phyloP scores from a whole-genome alignment of 2,113 vertebrate genomes.

The Varanus salvator region DNA sequence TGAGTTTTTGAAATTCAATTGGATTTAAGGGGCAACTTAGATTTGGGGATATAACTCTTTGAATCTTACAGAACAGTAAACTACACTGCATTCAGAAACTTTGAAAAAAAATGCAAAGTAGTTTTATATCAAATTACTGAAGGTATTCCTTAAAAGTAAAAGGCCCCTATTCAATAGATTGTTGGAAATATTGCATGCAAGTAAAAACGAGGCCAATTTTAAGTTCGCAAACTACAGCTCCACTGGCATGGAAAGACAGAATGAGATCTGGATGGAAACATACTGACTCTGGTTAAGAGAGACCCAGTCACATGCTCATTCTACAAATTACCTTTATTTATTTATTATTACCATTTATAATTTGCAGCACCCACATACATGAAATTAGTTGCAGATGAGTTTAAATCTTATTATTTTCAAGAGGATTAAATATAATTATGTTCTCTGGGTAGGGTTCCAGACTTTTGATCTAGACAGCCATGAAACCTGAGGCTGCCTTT shows the following conservation, averaged over 20 bases:
- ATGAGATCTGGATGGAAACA: neutral
- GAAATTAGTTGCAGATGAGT: neutral
- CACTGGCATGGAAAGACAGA: neutral
- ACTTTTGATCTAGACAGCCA: neutral
- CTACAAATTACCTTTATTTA: no score
- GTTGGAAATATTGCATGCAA: neutral
- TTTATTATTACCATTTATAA: no score
- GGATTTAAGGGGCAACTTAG: no score
- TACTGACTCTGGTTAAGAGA: no score
- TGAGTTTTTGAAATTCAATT: no score
- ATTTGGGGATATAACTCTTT: no score
- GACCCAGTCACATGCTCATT: neutral
- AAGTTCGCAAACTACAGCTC: neutral
- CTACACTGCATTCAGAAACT: neutral
- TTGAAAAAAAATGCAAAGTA: neutral
- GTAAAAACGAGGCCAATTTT: neutral
- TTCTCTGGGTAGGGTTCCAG: neutral
- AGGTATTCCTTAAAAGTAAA: neutral
- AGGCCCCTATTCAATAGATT: neutral
- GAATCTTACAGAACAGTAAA: no score
- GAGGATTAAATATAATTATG: neutral
- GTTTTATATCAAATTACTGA: neutral
- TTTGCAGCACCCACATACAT: no score
- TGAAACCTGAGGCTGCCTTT: neutral
- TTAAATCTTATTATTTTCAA: neutral